Base-by-base conservation (phyloP, 2,113 vertebrate species). In the Hystrix cristata region DNA sequence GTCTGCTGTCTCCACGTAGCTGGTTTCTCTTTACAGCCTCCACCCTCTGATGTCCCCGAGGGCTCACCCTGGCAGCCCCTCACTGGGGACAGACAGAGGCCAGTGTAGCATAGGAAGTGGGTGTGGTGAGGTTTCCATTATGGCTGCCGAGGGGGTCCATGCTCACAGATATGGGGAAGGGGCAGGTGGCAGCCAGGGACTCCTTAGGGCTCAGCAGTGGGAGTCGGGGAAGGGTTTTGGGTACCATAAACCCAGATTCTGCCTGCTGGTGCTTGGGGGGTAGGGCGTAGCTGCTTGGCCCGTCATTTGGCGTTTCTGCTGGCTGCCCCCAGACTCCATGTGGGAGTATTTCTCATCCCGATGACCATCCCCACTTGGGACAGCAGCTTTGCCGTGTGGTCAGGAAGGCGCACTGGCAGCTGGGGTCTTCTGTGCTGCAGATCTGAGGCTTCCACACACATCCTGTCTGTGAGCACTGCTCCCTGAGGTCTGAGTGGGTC, bases 91-190 rank as follows among this genome's bases (percentile, higher is more conserved):
- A 99, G 98, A 80, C 98, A 99, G 51, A 99, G 98, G 79, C 98
- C 98, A 55, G 98, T 86, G 14, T 98, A 99, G 29, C 98, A 97
- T 7, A 99, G n/a, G 99, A 97, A 81, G 99, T 97, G 0, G 99
- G 99, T 95, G 98, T 98, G 0, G 99, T 97, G 57, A 99, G 98
- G 97, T 99, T 99, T 55, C 99, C 98, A 0, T 98, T 99, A 92
- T 99, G 98, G 57, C 98, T 92, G 13, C 99, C 90, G 23, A 99
- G 99, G 95, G 99, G 98, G 97, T 99, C 98, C 97, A 99, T 97
- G 62, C 99, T 99, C 46, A 99, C 99, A 95, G 99, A 98, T 60
- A 99, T 96, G 0, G 98, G 90, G 97, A 99, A 99, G 84, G 99
- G 98, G 97, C 98, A 97, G 23, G 99, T 95, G 91, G 99, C 84